Base-by-base conservation (phyloP, 2,797 vertebrate genomes). In the Chloroceryle inda region DNA sequence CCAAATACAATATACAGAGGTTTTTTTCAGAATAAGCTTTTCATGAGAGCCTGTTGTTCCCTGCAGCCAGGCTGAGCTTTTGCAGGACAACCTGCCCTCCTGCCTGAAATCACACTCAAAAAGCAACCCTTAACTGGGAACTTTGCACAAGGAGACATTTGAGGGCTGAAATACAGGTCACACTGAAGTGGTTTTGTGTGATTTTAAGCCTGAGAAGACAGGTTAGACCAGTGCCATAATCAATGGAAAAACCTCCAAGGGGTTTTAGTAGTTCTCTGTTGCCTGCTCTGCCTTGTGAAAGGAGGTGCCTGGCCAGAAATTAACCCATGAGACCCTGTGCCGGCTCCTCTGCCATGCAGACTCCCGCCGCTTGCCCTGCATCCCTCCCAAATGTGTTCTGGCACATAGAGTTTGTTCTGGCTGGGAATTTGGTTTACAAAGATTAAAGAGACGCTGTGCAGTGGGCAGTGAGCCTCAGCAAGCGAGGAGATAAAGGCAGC, bases 401-500 rank as follows among this genome's bases (percentile, higher is more conserved):
- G 89, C 87, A 77, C 9, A 2, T 50, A 67, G 86, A 71, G 89
- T 91, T 96, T 92, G 87, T 85, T 91, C 87, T 96, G 94, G 82
- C 76, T 0, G 0, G 74, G 71, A 63, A 5, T 0, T 33, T 2
- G 4, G 74, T 74, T 95, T 81, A 14, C 76, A 62, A 49, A 78
- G 94, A 59, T 88, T 58, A 76, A 76, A 75, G 87, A 88, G 79
- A 22, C 0, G 5, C 83, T 55, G 61, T 91, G 89, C 0, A 7
- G 82, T 23, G 69, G 85, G 85, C 89, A 92, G 68, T 0, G 8
- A 89, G 91, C 78, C 78, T 8, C 50, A 38, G 89, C 73, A n/a
- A 66, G 69, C 3, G 3, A 20, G 75, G 49, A 80, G 85, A 85
- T 75, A 88, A 88, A 96, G 91, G 85, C 74, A 11, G 89, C 92